Base-by-base conservation (phyloP, 2,797 vertebrate genomes). In the Mareca strepera region DNA sequence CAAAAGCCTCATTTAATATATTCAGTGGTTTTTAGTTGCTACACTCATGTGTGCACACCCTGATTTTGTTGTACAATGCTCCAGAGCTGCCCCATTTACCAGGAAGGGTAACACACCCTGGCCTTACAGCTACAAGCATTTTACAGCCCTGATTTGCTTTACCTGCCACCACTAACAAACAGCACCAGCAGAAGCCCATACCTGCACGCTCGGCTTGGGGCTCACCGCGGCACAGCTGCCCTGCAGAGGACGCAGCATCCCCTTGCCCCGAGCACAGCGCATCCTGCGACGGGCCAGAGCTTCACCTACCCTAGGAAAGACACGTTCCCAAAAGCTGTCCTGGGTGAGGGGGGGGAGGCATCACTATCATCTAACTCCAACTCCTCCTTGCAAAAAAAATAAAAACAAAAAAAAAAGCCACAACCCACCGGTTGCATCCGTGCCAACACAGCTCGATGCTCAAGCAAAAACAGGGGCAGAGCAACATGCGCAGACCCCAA, bases 351-450 rank as follows among this genome's bases (percentile, higher is more conserved):
- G 83, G 75, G 62, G 63, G 70, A 77, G 66, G 83, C 79, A 93
- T 92, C 86, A 55, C 73, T 12, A 44, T 3, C 56, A 80, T 60
- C 83, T 28, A 63, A 78, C 77, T 79, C 85, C 81, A 87, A 77
- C 66, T 90, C 81, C 94, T 95, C 92, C 76, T 90, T 73, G 72
- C 78, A 93, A 94, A 92, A 76, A 80, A 31, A 22, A 93, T 12
- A 92, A 72, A 80, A 79, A 25, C 59, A n/a, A 78, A 31, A 22
- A n/a, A 21, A 31, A 59, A 80, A 76, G 84, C 76, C 82, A 83
- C 80, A 86, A 96, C 92, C 91, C 6, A 1, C 4, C 77, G 95
- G 96, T 66, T 97, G 97, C 93, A 93, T 79, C 82, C 35, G 46
- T 1, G 56, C 75, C 75, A 92, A 70, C 75, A 94, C 37, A 43